Evolutionary conservation across 2,888 invertebrate species (phyloP), one percentile per base, ranked within the genome.

Genomic region (Dolichopus griseipennis): DNA sequence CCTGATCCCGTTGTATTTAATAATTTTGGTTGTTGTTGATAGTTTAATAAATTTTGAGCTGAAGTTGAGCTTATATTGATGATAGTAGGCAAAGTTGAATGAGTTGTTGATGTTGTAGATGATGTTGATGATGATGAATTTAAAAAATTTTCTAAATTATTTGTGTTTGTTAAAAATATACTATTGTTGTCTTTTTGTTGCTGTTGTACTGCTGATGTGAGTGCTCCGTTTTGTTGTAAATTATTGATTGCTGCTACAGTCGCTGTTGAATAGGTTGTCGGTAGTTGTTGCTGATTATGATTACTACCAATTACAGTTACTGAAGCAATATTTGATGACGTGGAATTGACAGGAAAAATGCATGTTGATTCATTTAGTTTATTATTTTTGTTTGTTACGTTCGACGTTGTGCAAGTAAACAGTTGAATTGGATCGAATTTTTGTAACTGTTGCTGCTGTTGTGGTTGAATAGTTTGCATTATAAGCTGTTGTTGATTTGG

Each of bases 61-160:
- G 73, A 69, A 70, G 74, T 72, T 71, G 74, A 72, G 65, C 72
- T 73, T 9, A 72, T 74, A 65, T 73, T 74, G 18, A 75, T 72
- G 34, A 75, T 73, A 66, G 74, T 72, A 69, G 74, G 71, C 20
- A 70, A 70, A 18, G 52, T 52, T 52, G 52, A 52, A 6, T 64
- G 33, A 34, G 12, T 18, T 64, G 34, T 15, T 15, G 33, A 21
- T 21, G 67, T 72, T 66, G 62, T 61, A 73, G 66, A 70, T 74
- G 64, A 65, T 73, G 70, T 61, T 68, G 21, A 72, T 37, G 62
- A 69, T 67, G 61, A 12, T 20, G 33, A 22, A 20, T 20, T 64
- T 20, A 34, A 34, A 20, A 20, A 18, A 5, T 18, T 34, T 27
- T 15, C 33, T 27, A 33, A n/a, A 27, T 9, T 64, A 27, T 3